Conservation (phyloP, 2,113 vertebrate species). For the Anarrhichthys ocellatus region DNA sequence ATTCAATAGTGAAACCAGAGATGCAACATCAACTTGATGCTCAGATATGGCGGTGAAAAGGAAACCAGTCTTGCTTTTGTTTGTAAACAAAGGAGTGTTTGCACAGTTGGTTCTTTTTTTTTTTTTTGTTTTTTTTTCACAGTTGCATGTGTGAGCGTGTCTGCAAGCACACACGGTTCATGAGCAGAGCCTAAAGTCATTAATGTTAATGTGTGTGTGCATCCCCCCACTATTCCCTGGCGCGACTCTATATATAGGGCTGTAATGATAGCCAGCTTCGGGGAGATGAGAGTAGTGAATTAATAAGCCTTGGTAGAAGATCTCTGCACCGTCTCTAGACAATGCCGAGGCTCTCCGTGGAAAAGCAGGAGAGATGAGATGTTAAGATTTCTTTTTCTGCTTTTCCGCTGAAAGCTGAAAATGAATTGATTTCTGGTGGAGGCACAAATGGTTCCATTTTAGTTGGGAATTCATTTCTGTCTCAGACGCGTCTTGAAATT, state of each 20-base stretch:
- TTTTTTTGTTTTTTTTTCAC: not conserved
- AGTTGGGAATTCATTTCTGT: conserved; percentile 52
- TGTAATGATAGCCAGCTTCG: conserved; percentile 84
- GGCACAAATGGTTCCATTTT: conserved; percentile 62
- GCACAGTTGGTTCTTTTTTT: conserved; percentile 40
- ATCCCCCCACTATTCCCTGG: conserved; percentile 80
- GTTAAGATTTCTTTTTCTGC: conserved; percentile 65
- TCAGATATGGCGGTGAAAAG: conserved; percentile 21
- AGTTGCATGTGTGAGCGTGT: conserved; percentile 58
- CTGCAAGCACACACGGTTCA: conserved; percentile 57
- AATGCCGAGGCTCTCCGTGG: conserved; percentile 73
- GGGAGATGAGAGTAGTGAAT: conserved; percentile 83
- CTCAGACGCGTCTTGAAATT: conserved; percentile 39
- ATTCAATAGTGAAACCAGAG: conserved; percentile 41
- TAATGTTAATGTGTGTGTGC: conserved; percentile 83
- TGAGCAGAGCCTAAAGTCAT: conserved; percentile 82
- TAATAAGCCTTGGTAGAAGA: conserved; percentile 83
- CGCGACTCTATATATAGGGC: conserved; percentile 84
- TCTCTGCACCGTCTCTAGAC: conserved; percentile 79
- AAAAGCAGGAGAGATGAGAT: conserved; percentile 74
- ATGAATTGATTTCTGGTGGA: conserved; percentile 65
- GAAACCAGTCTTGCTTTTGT: conserved; percentile 60
- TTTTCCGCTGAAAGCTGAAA: conserved; percentile 53
- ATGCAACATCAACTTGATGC: conserved; percentile 26
- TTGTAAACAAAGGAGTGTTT: conserved; percentile 73